Evolutionary conservation across 2,797 vertebrate genomes (phyloP), one percentile per base, ranked within the genome.

Genomic region (Xenops minutus): DNA sequence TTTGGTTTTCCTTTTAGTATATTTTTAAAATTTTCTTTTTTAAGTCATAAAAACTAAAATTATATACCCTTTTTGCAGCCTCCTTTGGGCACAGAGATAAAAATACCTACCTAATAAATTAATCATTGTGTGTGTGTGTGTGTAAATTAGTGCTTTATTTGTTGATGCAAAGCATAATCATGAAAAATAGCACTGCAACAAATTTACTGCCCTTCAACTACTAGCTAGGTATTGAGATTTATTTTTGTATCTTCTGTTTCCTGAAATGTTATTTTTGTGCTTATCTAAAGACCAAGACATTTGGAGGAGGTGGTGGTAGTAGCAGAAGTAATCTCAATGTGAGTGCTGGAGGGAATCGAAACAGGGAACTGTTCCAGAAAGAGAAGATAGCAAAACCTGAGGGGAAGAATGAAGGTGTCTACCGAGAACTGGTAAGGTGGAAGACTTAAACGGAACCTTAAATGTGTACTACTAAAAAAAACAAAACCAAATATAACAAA

Each of bases 281-380:
- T 98, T 97, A 61, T 93, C 59, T 96, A 61, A 97, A 99, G 98
- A 98, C 97, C 19, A 99, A 99, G 88, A 99, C 98, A 0, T 99
- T 99, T 97, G 99, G 99, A 67, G 99, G 99, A 78, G 99, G 99
- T 88, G 99, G 99, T 91, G 99, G 99, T 79, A 99, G 98, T 80
- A 99, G 98, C 71, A 98, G 99, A 92, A 98, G 98, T 97, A 99
- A 99, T 97, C 98, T 99, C 88, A 98, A 94, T 95, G 98, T 97
- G 46, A 97, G 88, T 23, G 92, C 98, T 96, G 97, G 97, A 93
- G 98, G 98, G 67, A 98, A 96, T 94, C 98, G 98, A 93, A 98
- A 96, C 89, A 98, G 98, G 95, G 99, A 99, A 62, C 94, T 98
- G 7, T 98, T 98, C 97, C 99, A 99, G 91, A 99, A 98, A 75